These are phyloP conservation scores for Labeo calbasu DNA, from an alignment of 2,797 vertebrate species.

Conservation along the genomic window DNA sequence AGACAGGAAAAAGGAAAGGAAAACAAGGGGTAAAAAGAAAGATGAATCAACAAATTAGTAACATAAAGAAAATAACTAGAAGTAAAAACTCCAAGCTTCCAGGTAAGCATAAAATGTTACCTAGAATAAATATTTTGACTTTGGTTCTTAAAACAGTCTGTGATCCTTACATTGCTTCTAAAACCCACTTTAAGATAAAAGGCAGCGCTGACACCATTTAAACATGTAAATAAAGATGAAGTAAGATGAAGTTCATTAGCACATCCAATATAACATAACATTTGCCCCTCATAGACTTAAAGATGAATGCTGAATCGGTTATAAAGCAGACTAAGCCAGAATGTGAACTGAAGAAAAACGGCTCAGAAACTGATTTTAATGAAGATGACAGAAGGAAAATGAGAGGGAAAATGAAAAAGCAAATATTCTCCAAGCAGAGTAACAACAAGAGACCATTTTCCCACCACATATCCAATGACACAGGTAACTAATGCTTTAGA, in stretches of 20 bases:
- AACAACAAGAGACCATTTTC: neutral
- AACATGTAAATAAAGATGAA: neutral
- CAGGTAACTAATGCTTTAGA: neutral
- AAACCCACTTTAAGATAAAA: too few relatives aligned
- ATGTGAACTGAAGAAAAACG: neutral
- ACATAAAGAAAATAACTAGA: neutral
- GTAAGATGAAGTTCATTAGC: neutral
- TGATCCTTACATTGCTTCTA: neutral
- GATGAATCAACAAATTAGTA: neutral
- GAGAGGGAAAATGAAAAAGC: neutral
- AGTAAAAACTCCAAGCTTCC: neutral
- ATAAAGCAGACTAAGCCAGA: neutral
- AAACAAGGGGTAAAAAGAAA: slow-evolving; percentile 2
- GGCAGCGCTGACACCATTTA: too few relatives aligned
- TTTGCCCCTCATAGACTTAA: neutral
- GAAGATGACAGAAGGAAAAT: neutral
- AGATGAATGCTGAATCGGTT: neutral
- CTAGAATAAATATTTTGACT: neutral
- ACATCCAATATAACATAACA: neutral
- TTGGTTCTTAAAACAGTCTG: neutral
- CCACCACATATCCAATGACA: neutral
- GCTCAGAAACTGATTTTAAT: neutral
- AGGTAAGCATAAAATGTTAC: neutral
- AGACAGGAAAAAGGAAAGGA: neutral
- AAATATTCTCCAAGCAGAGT: neutral